These are phyloP conservation scores for Leptarthrus brevirostris DNA, from an alignment of 2,888 invertebrate genomes.

Conservation along the genomic window DNA sequence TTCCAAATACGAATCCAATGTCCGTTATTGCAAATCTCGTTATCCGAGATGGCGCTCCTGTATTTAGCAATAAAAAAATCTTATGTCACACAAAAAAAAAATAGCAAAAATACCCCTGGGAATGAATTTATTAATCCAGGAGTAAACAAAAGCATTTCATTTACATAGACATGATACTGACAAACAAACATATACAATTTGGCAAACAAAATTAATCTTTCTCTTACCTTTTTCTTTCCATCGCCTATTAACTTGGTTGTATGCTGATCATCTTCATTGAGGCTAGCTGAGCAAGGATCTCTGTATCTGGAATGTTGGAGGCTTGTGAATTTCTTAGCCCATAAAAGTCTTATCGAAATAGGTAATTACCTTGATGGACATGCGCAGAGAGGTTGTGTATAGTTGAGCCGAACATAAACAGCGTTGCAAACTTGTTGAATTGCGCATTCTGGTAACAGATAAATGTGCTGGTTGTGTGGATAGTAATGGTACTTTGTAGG, in stretches of 20 bases:
- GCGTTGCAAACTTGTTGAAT: conserved; percentile 95
- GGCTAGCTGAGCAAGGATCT: conserved; percentile 90
- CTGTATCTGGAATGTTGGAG: conserved; percentile 70
- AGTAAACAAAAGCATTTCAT: too few relatives aligned
- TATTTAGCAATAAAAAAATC: too few relatives aligned
- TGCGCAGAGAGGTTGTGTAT: conserved; percentile 92
- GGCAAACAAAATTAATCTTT: neutral
- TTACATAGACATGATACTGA: too few relatives aligned
- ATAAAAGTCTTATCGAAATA: conserved; percentile 34
- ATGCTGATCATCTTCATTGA: conserved; percentile 90
- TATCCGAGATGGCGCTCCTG: too few relatives aligned
- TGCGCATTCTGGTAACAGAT: conserved; percentile 91
- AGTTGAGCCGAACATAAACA: conserved; percentile 90
- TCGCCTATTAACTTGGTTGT: conserved; percentile 90
- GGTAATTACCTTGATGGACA: conserved; percentile 78
- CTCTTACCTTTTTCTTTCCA: conserved; percentile 81
- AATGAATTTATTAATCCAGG: too few relatives aligned
- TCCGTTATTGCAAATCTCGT: too few relatives aligned
- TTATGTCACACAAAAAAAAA: too few relatives aligned
- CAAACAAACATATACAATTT: too few relatives aligned
- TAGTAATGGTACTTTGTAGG: conserved; percentile 95
- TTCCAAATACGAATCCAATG: too few relatives aligned
- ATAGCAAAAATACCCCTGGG: too few relatives aligned
- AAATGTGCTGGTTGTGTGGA: conserved; percentile 93
- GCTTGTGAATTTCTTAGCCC: conserved; percentile 12